Conservation (phyloP, 2,888 invertebrate species). For the Glaucopsyche alexis region DNA sequence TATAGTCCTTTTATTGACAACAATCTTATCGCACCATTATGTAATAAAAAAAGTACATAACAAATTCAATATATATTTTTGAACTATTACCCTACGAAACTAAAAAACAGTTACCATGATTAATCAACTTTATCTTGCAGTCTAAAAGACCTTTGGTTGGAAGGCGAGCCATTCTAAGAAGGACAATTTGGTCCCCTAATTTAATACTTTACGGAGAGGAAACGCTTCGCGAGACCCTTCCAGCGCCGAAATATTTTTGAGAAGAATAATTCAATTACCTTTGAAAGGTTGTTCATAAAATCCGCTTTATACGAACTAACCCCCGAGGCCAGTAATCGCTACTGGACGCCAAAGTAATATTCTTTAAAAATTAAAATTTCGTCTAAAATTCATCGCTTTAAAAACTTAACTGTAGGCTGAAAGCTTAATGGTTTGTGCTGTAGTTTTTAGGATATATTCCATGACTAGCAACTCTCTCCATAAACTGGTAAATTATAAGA, state of each 20-base stretch:
- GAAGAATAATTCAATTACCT: slow-evolving; percentile 25
- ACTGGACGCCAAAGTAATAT: neutral
- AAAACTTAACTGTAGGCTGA: neutral
- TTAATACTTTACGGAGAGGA: slow-evolving; percentile 18
- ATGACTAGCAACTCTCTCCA: neutral
- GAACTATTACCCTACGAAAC: neutral
- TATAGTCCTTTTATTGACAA: no score
- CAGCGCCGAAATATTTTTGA: slow-evolving; percentile 10
- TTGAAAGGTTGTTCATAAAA: slow-evolving; percentile 24
- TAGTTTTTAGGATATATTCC: neutral
- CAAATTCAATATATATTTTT: no score
- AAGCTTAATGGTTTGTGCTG: neutral
- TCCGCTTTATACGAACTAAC: slow-evolving; percentile 12
- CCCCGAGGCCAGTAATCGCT: slow-evolving; percentile 3
- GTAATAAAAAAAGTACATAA: no score
- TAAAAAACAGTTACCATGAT: neutral
- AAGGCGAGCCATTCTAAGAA: neutral
- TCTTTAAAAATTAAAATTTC: neutral
- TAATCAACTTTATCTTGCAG: slow-evolving; percentile 3
- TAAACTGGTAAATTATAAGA: neutral
- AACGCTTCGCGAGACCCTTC: slow-evolving; percentile 18
- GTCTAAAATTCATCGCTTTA: neutral
- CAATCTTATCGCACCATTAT: no score
- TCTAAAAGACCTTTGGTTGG: neutral
- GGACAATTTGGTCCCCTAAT: slow-evolving; percentile 5